phyloP scores from a whole-genome alignment of 2,888 invertebrate genomes.

The Ormyrus pomaceus region DNA sequence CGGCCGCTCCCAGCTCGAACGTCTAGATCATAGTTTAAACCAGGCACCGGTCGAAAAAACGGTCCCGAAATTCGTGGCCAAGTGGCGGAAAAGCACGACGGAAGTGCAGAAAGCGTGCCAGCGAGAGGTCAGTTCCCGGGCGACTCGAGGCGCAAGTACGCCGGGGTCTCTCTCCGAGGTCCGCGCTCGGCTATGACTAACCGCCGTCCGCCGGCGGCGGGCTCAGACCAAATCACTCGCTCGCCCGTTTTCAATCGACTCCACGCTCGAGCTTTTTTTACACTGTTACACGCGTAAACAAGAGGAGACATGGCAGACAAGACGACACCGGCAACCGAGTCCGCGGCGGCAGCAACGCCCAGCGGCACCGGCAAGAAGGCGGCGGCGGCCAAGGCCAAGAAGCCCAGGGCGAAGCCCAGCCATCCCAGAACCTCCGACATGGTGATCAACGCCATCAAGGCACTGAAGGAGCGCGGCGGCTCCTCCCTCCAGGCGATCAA shows the following conservation, averaged over 20 bases:
- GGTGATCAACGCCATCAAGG: slow-evolving; percentile 78
- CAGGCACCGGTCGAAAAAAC: neutral
- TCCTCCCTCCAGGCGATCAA: slow-evolving; percentile 80
- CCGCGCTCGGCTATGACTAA: slow-evolving; percentile 61
- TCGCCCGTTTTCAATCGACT: neutral
- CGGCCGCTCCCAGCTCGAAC: neutral
- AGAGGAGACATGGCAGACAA: slow-evolving; percentile 16
- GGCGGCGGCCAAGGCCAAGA: slow-evolving; percentile 39
- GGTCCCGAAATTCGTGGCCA: neutral
- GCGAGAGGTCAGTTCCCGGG: slow-evolving; percentile 38
- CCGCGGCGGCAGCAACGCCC: slow-evolving; percentile 22
- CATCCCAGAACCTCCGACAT: slow-evolving; percentile 78
- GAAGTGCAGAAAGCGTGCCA: slow-evolving; percentile 51
- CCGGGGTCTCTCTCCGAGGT: slow-evolving; percentile 65
- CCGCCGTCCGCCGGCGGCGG: neutral
- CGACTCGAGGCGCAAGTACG: slow-evolving; percentile 49
- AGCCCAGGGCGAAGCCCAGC: slow-evolving; percentile 60
- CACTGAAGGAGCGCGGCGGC: slow-evolving; percentile 78
- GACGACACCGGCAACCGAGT: slow-evolving; percentile 13
- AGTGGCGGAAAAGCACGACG: slow-evolving; percentile 4
- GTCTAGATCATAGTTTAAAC: slow-evolving; percentile 17
- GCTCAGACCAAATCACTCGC: neutral
- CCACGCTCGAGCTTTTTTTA: neutral
- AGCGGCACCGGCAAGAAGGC: slow-evolving; percentile 26
- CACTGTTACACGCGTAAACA: neutral